Evolutionary conservation across 2,113 vertebrate genomes (phyloP).

Genomic region (Salvelinus sp.): DNA sequence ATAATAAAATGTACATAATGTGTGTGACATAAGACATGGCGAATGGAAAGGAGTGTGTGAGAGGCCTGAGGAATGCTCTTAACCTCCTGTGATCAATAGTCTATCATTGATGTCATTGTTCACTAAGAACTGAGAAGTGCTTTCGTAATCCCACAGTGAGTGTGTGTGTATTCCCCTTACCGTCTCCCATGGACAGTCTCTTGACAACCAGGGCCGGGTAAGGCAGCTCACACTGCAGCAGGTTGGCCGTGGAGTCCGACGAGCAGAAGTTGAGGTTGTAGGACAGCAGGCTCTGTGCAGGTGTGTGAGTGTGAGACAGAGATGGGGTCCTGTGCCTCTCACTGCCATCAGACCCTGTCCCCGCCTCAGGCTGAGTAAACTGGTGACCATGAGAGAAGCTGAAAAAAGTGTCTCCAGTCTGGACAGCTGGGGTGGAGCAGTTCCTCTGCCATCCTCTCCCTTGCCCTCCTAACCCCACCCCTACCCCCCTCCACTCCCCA

Average conservation of each 20-base stretch:
- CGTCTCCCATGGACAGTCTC: slow-evolving; percentile 69
- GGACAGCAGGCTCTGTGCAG: slow-evolving; percentile 54
- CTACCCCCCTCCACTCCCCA: slow-evolving; percentile 48
- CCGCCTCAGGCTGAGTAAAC: not conserved
- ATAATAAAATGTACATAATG: no score
- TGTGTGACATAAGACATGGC: no score
- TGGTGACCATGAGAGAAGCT: slow-evolving; percentile 39
- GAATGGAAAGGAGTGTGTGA: no score
- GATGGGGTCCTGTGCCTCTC: slow-evolving; percentile 32
- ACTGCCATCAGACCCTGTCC: slow-evolving; percentile 5
- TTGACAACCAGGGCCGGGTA: slow-evolving; percentile 72
- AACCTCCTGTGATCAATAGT: not conserved
- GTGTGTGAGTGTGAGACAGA: slow-evolving; percentile 26
- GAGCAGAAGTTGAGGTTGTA: slow-evolving; percentile 70
- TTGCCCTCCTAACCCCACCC: not conserved
- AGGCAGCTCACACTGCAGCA: slow-evolving; percentile 49
- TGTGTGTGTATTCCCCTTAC: slow-evolving; percentile 53
- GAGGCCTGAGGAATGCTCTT: no score
- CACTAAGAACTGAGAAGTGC: not conserved
- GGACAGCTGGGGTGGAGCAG: slow-evolving; percentile 56
- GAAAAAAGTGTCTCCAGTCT: slow-evolving; percentile 42
- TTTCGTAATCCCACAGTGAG: no score
- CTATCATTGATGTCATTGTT: not conserved
- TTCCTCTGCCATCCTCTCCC: slow-evolving; percentile 25
- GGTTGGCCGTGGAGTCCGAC: slow-evolving; percentile 37